Conservation (phyloP, 2,888 invertebrate genomes). For the Terebella lapidaria region DNA sequence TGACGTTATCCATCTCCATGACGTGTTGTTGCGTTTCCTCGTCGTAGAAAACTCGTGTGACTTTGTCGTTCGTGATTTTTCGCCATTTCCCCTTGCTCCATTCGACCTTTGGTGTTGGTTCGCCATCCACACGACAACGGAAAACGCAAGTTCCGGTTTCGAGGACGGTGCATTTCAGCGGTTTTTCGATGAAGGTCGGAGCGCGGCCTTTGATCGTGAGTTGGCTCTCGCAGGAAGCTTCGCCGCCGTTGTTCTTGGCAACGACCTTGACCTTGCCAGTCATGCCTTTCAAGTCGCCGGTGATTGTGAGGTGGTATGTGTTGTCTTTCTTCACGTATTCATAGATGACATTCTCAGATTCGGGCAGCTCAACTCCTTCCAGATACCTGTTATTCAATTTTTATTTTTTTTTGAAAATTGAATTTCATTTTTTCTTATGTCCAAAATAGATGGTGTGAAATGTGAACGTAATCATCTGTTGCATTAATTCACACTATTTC, state of each 20-base stretch:
- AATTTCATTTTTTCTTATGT: too few species aligned
- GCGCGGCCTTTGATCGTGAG: slow-evolving; percentile 50
- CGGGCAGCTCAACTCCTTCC: slow-evolving; percentile 44
- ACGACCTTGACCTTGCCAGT: slow-evolving; percentile 68
- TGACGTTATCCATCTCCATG: slow-evolving; percentile 42
- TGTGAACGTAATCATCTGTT: too few species aligned
- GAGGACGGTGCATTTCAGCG: slow-evolving; percentile 50
- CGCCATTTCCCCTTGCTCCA: slow-evolving; percentile 53
- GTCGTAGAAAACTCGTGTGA: slow-evolving; percentile 40
- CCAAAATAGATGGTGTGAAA: too few species aligned
- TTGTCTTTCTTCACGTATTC: slow-evolving; percentile 51
- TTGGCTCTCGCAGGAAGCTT: slow-evolving; percentile 60
- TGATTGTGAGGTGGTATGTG: slow-evolving; percentile 63
- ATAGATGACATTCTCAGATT: slow-evolving; percentile 35
- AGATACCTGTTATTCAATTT: slow-evolving; percentile 8
- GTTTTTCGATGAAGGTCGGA: slow-evolving; percentile 45
- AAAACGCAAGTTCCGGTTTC: slow-evolving; percentile 48
- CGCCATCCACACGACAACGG: slow-evolving; percentile 45
- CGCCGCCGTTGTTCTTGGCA: slow-evolving; percentile 69
- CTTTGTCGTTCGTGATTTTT: slow-evolving; percentile 41
- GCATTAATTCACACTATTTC: too few species aligned
- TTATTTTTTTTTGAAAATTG: slow-evolving; percentile 2
- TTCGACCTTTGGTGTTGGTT: slow-evolving; percentile 45
- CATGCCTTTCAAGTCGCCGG: slow-evolving; percentile 71
- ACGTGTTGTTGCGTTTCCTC: slow-evolving; percentile 39